Base-by-base conservation (phyloP, 2,113 vertebrate genomes). In the Plecotus auritus region DNA sequence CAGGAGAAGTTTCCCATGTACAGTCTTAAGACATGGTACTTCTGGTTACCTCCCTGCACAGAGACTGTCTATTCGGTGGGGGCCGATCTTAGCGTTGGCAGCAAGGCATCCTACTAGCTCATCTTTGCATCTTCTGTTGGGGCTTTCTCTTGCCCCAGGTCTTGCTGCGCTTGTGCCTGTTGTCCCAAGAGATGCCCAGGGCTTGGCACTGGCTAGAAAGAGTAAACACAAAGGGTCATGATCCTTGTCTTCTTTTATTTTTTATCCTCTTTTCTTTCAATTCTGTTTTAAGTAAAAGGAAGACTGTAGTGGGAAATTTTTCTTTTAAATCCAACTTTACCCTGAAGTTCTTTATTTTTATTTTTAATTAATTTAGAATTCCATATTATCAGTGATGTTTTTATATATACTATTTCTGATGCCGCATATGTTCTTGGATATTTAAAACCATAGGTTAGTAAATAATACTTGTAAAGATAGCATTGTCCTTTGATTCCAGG, bases 281-380 rank as follows among this genome's bases (percentile, higher is more conserved):
- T 72, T 84, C 70, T 73, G 35, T 88, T 40, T 72, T 77, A 56
- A 90, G 35, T 82, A 54, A 83, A 91, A 88, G 56, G 17, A 93
- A 84, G 16, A 17, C 77, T 59, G 47, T 54, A 35, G 6, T 76
- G 20, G 22, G 37, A 77, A 64, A 47, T 11, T 40, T 35, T 70
- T 37, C 35, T 84, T 77, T 90, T 66, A 86, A 66, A 47, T 84
- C 35, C 40, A 74, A 59, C 86, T 83, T 90, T 94, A 86, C 49
- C 9, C 11, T 82, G 81, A 42, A 30, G 6, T 86, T 90, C 86
- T 76, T 32, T 16, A 80, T 85, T 94, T 86, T 76, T 4, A 59
- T 45, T 85, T 92, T 81, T 56, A 84, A 90, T 84, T 70, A 59
- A 56, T 35, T 74, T 82, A 94, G 49, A 77, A 73, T 86, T 70